Base-by-base conservation (phyloP, 2,888 invertebrate species). In the Patella pellucida region DNA sequence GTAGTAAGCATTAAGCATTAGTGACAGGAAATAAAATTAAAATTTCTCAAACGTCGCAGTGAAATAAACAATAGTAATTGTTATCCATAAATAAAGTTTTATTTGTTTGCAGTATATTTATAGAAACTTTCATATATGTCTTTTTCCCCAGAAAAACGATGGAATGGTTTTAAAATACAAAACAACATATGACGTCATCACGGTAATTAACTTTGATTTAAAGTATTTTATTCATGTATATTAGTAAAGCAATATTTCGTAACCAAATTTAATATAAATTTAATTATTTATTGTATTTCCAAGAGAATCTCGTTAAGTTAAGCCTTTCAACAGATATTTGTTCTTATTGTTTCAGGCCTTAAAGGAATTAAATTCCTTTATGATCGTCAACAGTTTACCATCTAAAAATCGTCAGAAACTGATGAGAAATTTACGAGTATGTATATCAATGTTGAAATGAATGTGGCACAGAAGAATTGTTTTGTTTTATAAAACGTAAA, bases 371-470 rank as follows among this genome's bases (percentile, higher is more conserved):
- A 85, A 86, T 52, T 78, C 83, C 4, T 90, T 86, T 76, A 87
- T 90, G 87, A 81, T 89, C 14, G 86, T 88, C 11, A 85, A 90
- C 79, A 87, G 88, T 68, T 87, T 85, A n/a, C 89, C 90, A 27
- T 81, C 80, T 76, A 90, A 90, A 81, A 78, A 86, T 11, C 73
- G 90, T 52, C 90, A 90, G 80, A 90, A 90, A 75, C 85, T 90
- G 68, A 85, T 90, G 83, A 83, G 90, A 71, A 90, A 90, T 79
- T 85, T 90, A n/a, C 81, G 89, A 82, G 89, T 90, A 76, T 79
- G 84, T 68, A 4, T 50, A 19, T 62, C n/a, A 41, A 1, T 41
- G 41, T 7, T 41, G 41, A 5, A 41, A 41, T 41, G 41, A 41
- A 9, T 41, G 41, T 7, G 41, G 41, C 41, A 41, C 41, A 41